Conservation (phyloP, 2,113 vertebrate species). For the Brienomyrus longianalis region DNA sequence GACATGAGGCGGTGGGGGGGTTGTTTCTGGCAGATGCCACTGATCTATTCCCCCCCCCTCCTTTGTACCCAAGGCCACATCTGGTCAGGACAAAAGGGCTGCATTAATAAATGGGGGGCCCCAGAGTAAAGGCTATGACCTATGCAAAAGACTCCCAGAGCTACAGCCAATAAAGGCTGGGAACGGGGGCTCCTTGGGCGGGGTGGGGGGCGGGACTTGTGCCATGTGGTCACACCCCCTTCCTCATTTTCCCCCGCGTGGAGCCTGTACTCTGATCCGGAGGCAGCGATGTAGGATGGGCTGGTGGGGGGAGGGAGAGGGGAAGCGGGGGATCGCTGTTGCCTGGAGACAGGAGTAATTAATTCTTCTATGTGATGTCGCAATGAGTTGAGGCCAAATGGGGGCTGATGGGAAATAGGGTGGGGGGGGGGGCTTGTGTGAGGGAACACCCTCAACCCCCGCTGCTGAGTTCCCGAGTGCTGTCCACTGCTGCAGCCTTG, state of each 20-base stretch:
- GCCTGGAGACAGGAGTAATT: conserved; percentile 35
- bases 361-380: conserved; percentile 31
- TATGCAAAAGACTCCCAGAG: conserved; percentile 56
- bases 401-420: conserved; percentile 19
- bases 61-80: neutral
- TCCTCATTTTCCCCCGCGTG: neutral
- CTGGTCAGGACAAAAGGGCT: conserved; percentile 17
- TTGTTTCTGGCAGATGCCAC: conserved; percentile 10
- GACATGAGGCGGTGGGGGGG: neutral
- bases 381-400: conserved; percentile 19
- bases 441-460: neutral
- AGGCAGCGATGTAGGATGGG: conserved; percentile 10
- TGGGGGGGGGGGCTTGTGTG: neutral
- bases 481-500: neutral
- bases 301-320: conserved; percentile 9
- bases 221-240: neutral
- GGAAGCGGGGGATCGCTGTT: conserved; percentile 24
- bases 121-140: conserved; percentile 39
- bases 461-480: neutral
- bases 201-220: conserved; percentile 12
- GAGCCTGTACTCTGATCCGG: neutral
- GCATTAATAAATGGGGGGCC: conserved; percentile 16
- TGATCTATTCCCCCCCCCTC: neutral
- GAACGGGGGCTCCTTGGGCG: neutral
- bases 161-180: conserved; percentile 28